A percentile compares a stretch with the other conserved stretches of the same genome.
These are phyloP conservation scores for Tragelaphus imberbis DNA, from an alignment of 2,113 vertebrate genomes.

Conservation along the genomic window DNA sequence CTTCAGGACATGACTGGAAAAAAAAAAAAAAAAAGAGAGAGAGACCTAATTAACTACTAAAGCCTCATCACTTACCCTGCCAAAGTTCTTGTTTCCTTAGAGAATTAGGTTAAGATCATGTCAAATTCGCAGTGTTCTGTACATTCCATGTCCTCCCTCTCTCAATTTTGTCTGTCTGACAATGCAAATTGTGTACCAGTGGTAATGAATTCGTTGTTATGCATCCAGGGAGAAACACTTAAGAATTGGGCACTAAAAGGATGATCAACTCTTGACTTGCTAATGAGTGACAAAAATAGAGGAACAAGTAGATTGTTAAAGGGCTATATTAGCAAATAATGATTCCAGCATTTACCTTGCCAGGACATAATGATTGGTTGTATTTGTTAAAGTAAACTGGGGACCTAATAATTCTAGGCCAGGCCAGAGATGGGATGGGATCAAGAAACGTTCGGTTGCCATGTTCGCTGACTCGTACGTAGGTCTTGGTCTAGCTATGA, in stretches of 20 bases:
- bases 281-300: constrained; percentile 85
- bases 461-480: constrained; percentile 71
- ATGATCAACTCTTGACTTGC: constrained; percentile 86
- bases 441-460: constrained; percentile 77
- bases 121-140: constrained; percentile 81
- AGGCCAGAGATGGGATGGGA: constrained; percentile 76
- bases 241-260: constrained; percentile 90
- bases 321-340: constrained; percentile 78
- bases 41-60: background rate
- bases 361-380: constrained; percentile 79
- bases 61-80: constrained; percentile 62
- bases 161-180: constrained; percentile 82
- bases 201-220: constrained; percentile 87
- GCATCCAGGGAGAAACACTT: constrained; percentile 87
- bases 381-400: constrained; percentile 78
- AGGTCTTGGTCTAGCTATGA: constrained; percentile 81
- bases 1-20: constrained; percentile 70
- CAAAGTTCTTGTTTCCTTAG: constrained; percentile 76
- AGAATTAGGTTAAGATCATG: constrained; percentile 77
- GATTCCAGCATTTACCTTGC: constrained; percentile 76
- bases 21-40: background rate
- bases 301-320: constrained; percentile 76
- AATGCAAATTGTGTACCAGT: constrained; percentile 87
- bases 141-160: constrained; percentile 81
- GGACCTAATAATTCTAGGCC: constrained; percentile 73